Conservation (phyloP, 2,113 vertebrate species). For the Sander lucioperca region DNA sequence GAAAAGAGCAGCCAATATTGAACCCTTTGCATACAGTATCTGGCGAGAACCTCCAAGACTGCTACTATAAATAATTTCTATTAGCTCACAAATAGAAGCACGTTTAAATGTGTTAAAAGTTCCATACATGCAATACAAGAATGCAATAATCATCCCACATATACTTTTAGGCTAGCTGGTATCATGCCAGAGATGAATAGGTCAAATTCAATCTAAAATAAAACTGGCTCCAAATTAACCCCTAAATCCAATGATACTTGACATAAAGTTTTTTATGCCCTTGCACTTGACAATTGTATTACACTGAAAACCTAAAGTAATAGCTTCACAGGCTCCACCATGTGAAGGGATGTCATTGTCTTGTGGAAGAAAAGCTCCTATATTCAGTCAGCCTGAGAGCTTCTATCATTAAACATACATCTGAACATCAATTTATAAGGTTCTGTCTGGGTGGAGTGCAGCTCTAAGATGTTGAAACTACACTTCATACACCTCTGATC, state of each 20-base stretch:
- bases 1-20: neutral
- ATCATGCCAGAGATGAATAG: conserved; percentile 9
- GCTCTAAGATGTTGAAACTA: conserved; percentile 6
- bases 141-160: conserved; percentile 11
- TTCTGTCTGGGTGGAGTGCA: conserved; percentile 5
- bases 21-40: neutral
- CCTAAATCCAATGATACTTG: conserved; percentile 42
- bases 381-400: conserved; percentile 38
- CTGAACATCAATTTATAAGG: conserved; percentile 40
- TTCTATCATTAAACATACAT: conserved; percentile 40
- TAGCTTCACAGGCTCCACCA: conserved; percentile 38
- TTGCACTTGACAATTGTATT: conserved; percentile 54
- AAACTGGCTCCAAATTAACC: conserved; percentile 7
- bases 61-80: neutral
- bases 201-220: conserved; percentile 41
- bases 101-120: conserved; percentile 4
- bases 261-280: conserved; percentile 41
- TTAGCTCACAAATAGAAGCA: neutral
- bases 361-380: conserved; percentile 36
- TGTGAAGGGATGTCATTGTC: conserved; percentile 39
- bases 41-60: neutral
- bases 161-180: conserved; percentile 9
- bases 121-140: neutral
- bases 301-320: conserved; percentile 41
- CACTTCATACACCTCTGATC: neutral